A percentile compares a stretch with the other conserved stretches of the same genome.
Conservation (phyloP, 1,140 invertebrate species). For the Plectus sambesii region DNA sequence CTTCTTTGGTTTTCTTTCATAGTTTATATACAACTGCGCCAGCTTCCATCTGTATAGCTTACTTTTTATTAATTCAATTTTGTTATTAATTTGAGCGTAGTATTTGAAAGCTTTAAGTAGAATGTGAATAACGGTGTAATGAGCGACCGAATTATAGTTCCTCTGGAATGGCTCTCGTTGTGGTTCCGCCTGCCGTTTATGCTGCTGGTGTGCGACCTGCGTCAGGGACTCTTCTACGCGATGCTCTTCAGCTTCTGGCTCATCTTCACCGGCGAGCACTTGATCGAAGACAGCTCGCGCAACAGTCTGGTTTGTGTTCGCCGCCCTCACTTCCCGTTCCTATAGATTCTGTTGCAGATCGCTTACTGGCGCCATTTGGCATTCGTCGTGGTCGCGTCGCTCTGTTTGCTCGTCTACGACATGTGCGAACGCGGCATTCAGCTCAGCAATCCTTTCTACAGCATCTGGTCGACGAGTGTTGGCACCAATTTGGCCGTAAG, state of each 20-base stretch:
- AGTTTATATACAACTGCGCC: not conserved
- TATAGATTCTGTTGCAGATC: slow-evolving; percentile 52
- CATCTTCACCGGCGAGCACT: slow-evolving; percentile 92
- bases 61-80: no score
- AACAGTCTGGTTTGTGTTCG: slow-evolving; percentile 31
- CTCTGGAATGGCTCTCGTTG: slow-evolving; percentile 84
- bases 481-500: slow-evolving; percentile 77
- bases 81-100: no score
- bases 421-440: slow-evolving; percentile 67
- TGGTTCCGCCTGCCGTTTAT: slow-evolving; percentile 85
- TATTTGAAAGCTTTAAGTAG: no score
- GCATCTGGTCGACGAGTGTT: slow-evolving; percentile 83
- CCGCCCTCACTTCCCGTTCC: slow-evolving; percentile 16
- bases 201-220: slow-evolving; percentile 80
- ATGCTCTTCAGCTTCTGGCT: slow-evolving; percentile 92
- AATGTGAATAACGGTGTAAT: no score
- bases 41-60: no score
- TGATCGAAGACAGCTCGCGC: slow-evolving; percentile 55
- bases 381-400: slow-evolving; percentile 75
- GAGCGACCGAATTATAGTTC: no score
- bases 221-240: slow-evolving; percentile 93
- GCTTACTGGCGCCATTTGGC: slow-evolving; percentile 89
- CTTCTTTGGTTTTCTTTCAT: no score
- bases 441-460: slow-evolving; percentile 89
- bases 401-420: slow-evolving; percentile 86